Conservation (phyloP, 2,888 invertebrate genomes). For the Ferdinandea cuprea region DNA sequence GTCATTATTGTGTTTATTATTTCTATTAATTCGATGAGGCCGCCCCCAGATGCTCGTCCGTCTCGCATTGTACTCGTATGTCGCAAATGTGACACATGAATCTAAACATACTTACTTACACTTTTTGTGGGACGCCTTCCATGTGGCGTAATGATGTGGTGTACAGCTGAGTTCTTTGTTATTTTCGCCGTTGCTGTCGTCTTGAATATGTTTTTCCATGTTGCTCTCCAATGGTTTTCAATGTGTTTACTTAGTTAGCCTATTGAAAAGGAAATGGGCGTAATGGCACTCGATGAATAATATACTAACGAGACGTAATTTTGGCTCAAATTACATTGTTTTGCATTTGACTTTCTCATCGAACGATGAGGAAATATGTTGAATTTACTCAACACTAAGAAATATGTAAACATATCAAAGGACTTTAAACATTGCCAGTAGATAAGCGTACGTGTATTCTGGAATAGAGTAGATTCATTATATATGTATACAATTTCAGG, state of each 20-base stretch:
- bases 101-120: slow-evolving; percentile 67
- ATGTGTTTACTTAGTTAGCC: slow-evolving; percentile 76
- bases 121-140: slow-evolving; percentile 60
- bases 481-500: too few species aligned
- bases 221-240: slow-evolving; percentile 70
- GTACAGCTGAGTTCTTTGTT: slow-evolving; percentile 68
- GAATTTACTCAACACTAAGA: not conserved
- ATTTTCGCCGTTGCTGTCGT: slow-evolving; percentile 56
- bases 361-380: not conserved
- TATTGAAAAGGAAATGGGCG: slow-evolving; percentile 71
- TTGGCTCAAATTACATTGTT: slow-evolving; percentile 76
- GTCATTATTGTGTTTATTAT: slow-evolving; percentile 74
- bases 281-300: slow-evolving; percentile 77
- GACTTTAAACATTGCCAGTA: slow-evolving; percentile 11
- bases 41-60: slow-evolving; percentile 53
- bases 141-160: slow-evolving; percentile 70
- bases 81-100: slow-evolving; percentile 72
- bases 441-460: too few species aligned
- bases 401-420: not conserved
- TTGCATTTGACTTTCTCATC: slow-evolving; percentile 48
- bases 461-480: too few species aligned
- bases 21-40: slow-evolving; percentile 71
- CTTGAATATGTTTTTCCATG: slow-evolving; percentile 58
- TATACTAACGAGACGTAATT: slow-evolving; percentile 77
- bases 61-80: slow-evolving; percentile 52